phyloP scores from a whole-genome alignment of 2,888 invertebrate species.

The Capitulum mitella region DNA sequence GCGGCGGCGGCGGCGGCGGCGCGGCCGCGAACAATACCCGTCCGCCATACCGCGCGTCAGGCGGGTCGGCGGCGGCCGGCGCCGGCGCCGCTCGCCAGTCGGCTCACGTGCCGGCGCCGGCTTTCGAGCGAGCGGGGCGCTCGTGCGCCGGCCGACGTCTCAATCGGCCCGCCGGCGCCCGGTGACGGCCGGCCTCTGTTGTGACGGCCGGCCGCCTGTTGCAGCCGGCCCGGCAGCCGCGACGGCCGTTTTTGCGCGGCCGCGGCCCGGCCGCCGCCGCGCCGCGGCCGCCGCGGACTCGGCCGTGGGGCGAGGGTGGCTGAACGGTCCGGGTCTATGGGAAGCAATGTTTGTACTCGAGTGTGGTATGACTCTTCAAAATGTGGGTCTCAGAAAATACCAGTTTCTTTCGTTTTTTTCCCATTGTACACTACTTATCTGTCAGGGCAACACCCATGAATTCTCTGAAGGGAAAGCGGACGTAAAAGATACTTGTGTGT shows the following conservation, averaged over 20 bases:
- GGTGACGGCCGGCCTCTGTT: neutral
- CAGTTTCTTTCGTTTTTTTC: too few species aligned
- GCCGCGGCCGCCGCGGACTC: neutral
- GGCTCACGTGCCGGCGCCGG: neutral
- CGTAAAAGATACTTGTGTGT: too few species aligned
- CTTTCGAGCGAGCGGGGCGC: neutral
- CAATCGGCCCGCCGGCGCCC: neutral
- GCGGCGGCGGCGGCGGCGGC: neutral
- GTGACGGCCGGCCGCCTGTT: conserved; percentile 10
- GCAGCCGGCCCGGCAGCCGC: neutral
- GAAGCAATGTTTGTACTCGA: too few species aligned
- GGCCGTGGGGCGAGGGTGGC: neutral
- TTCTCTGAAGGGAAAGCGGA: too few species aligned
- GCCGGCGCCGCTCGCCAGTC: neutral
- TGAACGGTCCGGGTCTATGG: too few species aligned
- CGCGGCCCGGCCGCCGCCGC: neutral
- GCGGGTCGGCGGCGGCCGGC: neutral
- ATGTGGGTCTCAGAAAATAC: too few species aligned
- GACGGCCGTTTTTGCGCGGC: neutral
- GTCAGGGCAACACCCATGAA: too few species aligned
- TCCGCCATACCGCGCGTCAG: neutral
- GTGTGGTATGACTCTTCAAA: too few species aligned
- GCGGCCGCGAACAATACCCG: neutral
- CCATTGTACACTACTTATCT: too few species aligned
- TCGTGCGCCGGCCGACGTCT: neutral